Base-by-base conservation (phyloP, 2,797 vertebrate genomes). In the Catamblyrhynchus diadema region DNA sequence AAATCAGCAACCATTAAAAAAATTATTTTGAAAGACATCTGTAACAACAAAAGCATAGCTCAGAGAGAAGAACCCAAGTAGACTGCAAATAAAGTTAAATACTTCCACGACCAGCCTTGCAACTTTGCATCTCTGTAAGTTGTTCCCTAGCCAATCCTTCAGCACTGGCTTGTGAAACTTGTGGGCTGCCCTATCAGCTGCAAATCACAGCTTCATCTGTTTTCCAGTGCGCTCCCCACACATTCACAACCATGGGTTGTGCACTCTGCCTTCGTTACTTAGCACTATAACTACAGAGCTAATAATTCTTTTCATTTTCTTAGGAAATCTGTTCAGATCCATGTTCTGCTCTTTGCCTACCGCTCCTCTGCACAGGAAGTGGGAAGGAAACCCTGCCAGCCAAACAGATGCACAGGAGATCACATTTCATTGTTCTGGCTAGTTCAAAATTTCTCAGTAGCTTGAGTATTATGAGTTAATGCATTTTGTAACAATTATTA, bases 221-320 rank as follows among this genome's bases (percentile, higher is more conserved):
- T n/a, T 71, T 30, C 50, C 16, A 50, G 10, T 2, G 5, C 70
- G 25, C 12, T 32, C 28, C 48, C 33, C 25, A 25, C 10, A 20
- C 9, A 48, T 32, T 21, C 21, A n/a, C 3, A 6, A 25, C 8
- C 2, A 2, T 10, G 10, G 7, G 4, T 10, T 65, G 5, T 45
- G 24, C 9, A 21, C 19, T 77, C 18, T 22, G 18, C 19, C 24
- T 66, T 53, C 17, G 22, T 86, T 51, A n/a, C 19, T 64, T 50
- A 67, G 33, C n/a, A 12, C 16, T 42, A 10, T 13, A 42, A 30
- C 62, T 67, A 28, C 39, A 80, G 20, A 80, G 13, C 10, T 9
- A 73, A 50, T 48, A 41, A 33, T 17, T 61, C 11, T 57, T 61
- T 44, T 23, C 10, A 16, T 65, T 81, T 78, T 35, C 47, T 44